Evolutionary conservation across 2,888 invertebrate genomes (phyloP), one percentile per base, ranked within the genome.

Genomic region (Ametastegia equiseti): DNA sequence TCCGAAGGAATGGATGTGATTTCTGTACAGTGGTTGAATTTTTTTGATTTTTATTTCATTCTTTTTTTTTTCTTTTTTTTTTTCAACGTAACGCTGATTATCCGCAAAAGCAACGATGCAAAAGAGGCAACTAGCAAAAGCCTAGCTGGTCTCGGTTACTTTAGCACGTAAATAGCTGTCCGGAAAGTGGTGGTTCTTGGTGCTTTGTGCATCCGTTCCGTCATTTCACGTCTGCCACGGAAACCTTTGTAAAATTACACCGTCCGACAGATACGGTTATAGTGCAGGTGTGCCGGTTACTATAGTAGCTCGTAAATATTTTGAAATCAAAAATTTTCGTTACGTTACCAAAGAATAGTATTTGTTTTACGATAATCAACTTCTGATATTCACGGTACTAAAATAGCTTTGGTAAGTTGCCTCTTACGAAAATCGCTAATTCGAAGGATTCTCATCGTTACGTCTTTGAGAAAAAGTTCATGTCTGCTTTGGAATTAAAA

Each of bases 191-290:
- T n/a, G n/a, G n/a, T n/a, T n/a, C n/a, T n/a, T 6, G 13, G 0
- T 13, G 60, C 60, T 60, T 30, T 30, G 30, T 60, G 30, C 30
- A 27, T 60, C 60, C 30, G 60, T 60, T 60, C 30, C 60, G 30
- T 60, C 60, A 30, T 60, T 60, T 60, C 60, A 60, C 60, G 60
- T 36, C 65, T 39, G 33, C 11, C 65, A 19, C 13, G 54, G 23
- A 67, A 67, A 39, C 11, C 60, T 79, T 60, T 79, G 19, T 79
- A 63, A 63, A 42, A 79, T 79, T 77, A 77, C 36, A 30, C 60
- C 54, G 30, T 60, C 36, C 39, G 65, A 36, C 39, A 11, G 36
- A 67, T 67, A 39, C 19, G 5, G 2, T 67, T 67, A 67, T 19
- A 42, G 19, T n/a, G n/a, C n/a, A n/a, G n/a, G n/a, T n/a, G 39